Conservation (phyloP, 2,888 invertebrate species). For the Gandaritis pyraliata region DNA sequence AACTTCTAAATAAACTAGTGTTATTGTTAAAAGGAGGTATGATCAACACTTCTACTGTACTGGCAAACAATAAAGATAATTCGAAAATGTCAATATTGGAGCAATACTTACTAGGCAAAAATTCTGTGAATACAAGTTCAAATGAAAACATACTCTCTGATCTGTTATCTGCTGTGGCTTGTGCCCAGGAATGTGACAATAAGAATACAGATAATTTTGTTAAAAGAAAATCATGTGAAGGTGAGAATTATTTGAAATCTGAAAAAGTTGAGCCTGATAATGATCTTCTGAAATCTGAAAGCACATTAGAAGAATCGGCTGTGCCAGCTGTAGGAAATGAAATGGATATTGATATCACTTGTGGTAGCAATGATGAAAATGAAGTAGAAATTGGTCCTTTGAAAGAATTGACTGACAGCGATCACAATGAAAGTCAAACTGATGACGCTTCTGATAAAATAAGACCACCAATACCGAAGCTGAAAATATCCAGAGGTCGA, state of each 20-base stretch:
- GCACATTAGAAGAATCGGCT: conserved; percentile 81
- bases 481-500: conserved; percentile 80
- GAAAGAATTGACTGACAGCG: conserved; percentile 75
- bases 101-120: conserved; percentile 87
- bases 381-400: conserved; percentile 80
- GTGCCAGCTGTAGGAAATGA: conserved; percentile 81
- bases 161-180: conserved; percentile 84
- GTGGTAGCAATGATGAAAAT: conserved; percentile 71
- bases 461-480: conserved; percentile 78
- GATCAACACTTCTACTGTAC: conserved; percentile 71
- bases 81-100: conserved; percentile 88
- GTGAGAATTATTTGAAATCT: conserved; percentile 63
- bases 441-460: conserved; percentile 59
- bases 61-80: conserved; percentile 70
- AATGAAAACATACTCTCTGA: conserved; percentile 86
- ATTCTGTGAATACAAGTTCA: conserved; percentile 60
- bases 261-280: conserved; percentile 62
- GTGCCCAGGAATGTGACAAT: conserved; percentile 85
- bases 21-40: conserved; percentile 86
- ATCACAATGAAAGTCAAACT: conserved; percentile 56
- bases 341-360: conserved; percentile 79
- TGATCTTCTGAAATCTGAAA: conserved; percentile 76
- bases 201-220: conserved; percentile 78
- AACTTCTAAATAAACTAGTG: conserved; percentile 88
- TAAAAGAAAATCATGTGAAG: conserved; percentile 71